These are phyloP conservation scores for Triplophysa tibetana DNA, from an alignment of 2,113 vertebrate genomes.

Conservation along the genomic window DNA sequence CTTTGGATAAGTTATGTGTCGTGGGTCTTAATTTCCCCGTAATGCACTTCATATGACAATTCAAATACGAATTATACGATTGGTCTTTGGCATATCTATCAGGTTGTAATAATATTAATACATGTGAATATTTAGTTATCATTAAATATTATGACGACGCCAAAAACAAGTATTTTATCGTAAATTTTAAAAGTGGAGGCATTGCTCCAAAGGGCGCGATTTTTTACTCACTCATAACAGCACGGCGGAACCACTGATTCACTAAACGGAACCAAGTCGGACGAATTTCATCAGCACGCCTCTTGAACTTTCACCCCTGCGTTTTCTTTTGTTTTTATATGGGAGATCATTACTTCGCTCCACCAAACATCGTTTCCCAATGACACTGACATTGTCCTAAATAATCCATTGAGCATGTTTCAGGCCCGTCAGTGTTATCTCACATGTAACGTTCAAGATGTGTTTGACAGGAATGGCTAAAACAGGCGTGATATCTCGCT, in stretches of 20 bases:
- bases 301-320: slow-evolving; percentile 60
- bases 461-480: not conserved
- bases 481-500: slow-evolving; percentile 2
- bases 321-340: slow-evolving; percentile 67
- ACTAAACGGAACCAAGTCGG: slow-evolving; percentile 6
- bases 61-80: too few relatives aligned
- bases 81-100: too few relatives aligned
- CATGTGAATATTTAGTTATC: too few relatives aligned
- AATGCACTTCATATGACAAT: too few relatives aligned
- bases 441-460: slow-evolving; percentile 12
- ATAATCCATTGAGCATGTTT: not conserved
- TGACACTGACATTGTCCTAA: not conserved
- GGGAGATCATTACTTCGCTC: not conserved
- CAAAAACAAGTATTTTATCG: not conserved
- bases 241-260: slow-evolving; percentile 39
- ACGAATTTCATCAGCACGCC: slow-evolving; percentile 52
- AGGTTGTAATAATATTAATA: too few relatives aligned
- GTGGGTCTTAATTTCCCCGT: too few relatives aligned
- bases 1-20: too few relatives aligned
- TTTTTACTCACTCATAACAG: not conserved
- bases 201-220: not conserved
- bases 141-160: not conserved
- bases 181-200: not conserved
- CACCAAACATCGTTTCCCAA: not conserved
- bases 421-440: not conserved